These are phyloP conservation scores for Andrena cerasifolii DNA, from an alignment of 1,140 invertebrate species.

Conservation along the genomic window DNA sequence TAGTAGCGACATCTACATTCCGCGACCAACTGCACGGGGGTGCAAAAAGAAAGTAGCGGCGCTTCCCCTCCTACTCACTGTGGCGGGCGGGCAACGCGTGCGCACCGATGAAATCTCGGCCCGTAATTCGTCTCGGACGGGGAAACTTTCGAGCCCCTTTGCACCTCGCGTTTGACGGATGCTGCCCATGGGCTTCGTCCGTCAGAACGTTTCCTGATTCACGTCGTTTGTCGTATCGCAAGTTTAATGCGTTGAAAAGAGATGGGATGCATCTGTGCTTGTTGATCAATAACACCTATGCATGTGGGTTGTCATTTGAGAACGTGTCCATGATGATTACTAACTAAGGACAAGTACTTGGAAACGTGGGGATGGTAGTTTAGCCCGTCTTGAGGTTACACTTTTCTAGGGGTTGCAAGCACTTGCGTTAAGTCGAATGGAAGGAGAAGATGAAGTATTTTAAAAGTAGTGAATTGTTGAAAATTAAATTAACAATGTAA, in stretches of 20 bases:
- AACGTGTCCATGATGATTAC: too few relatives aligned
- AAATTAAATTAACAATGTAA: too few relatives aligned
- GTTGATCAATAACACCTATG: background rate
- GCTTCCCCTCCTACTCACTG: background rate
- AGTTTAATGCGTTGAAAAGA: background rate
- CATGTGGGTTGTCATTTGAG: background rate
- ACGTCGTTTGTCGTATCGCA: background rate
- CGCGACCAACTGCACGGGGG: constrained; percentile 29
- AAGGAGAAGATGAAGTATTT: too few relatives aligned
- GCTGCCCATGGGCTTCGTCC: background rate
- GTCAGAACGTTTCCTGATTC: too few relatives aligned
- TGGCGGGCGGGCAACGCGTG: background rate
- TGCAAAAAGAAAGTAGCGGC: constrained; percentile 20
- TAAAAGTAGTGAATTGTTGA: too few relatives aligned
- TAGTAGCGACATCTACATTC: constrained; percentile 63
- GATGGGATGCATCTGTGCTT: background rate
- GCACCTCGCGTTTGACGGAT: background rate
- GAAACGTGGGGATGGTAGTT: too few relatives aligned
- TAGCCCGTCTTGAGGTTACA: too few relatives aligned
- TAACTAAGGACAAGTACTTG: too few relatives aligned
- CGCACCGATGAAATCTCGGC: constrained; percentile 19
- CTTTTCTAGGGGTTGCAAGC: too few relatives aligned
- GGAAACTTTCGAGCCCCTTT: background rate
- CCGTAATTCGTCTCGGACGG: background rate
- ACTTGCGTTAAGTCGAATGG: too few relatives aligned